phyloP scores from a whole-genome alignment of 2,888 invertebrate species.

The Campopleginae sp. region DNA sequence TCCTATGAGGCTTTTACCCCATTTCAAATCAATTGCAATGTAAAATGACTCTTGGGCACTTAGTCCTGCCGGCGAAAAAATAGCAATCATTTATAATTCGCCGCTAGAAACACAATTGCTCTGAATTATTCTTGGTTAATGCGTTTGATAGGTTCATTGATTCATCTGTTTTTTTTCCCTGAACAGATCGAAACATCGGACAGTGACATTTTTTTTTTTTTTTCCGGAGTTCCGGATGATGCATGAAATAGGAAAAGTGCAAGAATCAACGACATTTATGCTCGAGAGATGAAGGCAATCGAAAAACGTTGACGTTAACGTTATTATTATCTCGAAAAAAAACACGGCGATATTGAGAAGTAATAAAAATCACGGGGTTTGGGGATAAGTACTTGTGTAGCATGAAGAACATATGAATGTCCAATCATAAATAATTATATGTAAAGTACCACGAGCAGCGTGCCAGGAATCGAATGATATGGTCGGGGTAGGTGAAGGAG shows the following conservation, averaged over 20 bases:
- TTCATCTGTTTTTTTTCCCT: not conserved
- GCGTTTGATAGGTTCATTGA: not conserved
- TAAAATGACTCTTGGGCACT: not conserved
- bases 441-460: constrained; percentile 26
- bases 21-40: constrained; percentile 13
- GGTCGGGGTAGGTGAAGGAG: constrained; percentile 1
- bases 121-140: not conserved
- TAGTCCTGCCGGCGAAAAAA: not conserved
- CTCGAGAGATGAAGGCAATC: constrained; percentile 10
- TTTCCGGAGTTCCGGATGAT: not conserved
- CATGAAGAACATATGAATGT: constrained; percentile 36
- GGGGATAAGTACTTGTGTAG: not conserved
- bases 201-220: not conserved
- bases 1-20: not conserved
- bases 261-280: not conserved
- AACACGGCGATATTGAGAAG: not conserved
- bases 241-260: not conserved
- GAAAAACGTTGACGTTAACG: constrained; percentile 3
- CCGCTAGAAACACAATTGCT: not conserved
- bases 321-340: not conserved
- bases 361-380: constrained; percentile 10
- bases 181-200: not conserved
- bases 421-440: constrained; percentile 53
- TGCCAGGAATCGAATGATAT: constrained; percentile 55
- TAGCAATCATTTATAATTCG: not conserved